Evolutionary conservation across 1,140 invertebrate genomes (phyloP), one percentile per base, ranked within the genome.

Genomic region (Lepeophtheirus salmonis): DNA sequence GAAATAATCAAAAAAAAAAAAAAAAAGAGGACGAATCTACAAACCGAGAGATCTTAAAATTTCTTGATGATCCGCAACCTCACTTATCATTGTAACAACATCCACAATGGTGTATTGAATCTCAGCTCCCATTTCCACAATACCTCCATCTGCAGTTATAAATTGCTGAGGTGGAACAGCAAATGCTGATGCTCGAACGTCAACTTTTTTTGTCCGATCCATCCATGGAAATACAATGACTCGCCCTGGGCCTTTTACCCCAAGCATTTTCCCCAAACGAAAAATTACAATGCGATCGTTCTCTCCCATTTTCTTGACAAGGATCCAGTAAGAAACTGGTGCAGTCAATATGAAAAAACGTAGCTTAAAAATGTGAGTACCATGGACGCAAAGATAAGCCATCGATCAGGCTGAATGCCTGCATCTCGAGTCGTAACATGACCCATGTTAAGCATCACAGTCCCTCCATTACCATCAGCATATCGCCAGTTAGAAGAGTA

Each of bases 201-300:
- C 59, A 4, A 61, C 50, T 25, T 24, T 57, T 23, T 61, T 61
- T 14, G 18, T 56, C 14, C 48, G 48, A 26, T 61, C 59, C 59
- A 61, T 56, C 59, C 59, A 61, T 3, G 59, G 59, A 54, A 61
- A 61, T 13, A 61, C 51, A 4, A 61, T 14, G n/a, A 61, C 50
- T 16, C 59, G 3, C 3, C 59, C 59, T 30, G 59, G 59, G 2
- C 59, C 59, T 30, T 55, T 61, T 20, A 61, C 59, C 50, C 59
- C 59, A 14, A 50, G 14, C 59, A 61, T 53, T 20, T 61, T 61
- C n/a, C 59, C 59, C 21, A 61, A 50, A 10, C 59, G 16, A 48
- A 61, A 61, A 14, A 61, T 25, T 14, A 61, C 50, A 1, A 61
- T n/a, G 13, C 59, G 59, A 21, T 61, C 59, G 25, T 20, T 20